phyloP scores from a whole-genome alignment of 2,888 invertebrate species.

The Therioaphis trifolii region DNA sequence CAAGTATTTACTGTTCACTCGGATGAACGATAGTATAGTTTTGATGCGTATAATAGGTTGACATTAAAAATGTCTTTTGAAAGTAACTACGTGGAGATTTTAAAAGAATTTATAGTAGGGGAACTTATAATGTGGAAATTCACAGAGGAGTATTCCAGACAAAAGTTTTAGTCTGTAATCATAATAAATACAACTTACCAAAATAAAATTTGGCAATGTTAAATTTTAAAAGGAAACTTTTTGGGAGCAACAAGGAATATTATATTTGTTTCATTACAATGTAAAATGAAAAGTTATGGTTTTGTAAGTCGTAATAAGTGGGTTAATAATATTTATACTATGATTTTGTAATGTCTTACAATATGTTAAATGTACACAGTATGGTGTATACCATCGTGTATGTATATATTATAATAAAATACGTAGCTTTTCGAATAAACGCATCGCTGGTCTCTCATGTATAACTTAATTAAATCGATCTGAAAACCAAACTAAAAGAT shows the following conservation, averaged over 20 bases:
- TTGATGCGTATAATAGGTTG: slow-evolving; percentile 1
- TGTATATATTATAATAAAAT: background rate
- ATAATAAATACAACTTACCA: slow-evolving; percentile 56
- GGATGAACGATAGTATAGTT: background rate
- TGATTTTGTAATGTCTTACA: background rate
- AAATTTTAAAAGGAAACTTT: slow-evolving; percentile 56
- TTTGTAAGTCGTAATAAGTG: background rate
- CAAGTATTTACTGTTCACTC: background rate
- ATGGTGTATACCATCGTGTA: too few species aligned
- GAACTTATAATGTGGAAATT: slow-evolving; percentile 38
- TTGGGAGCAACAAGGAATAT: slow-evolving; percentile 25
- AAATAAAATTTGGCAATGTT: slow-evolving; percentile 46
- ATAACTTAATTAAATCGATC: background rate
- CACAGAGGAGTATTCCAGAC: slow-evolving; percentile 38
- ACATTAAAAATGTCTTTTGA: slow-evolving; percentile 29
- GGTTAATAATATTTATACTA: slow-evolving; percentile 35
- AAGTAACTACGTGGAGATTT: background rate
- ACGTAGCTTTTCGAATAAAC: background rate
- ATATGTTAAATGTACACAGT: too few species aligned
- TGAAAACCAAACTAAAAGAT: background rate
- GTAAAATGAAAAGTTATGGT: slow-evolving; percentile 46
- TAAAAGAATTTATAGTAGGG: slow-evolving; percentile 9
- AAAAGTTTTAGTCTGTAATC: slow-evolving; percentile 55
- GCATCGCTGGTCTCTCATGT: background rate
- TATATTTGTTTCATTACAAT: slow-evolving; percentile 38